Conservation (phyloP, 1,140 invertebrate species). For the Oncopodura yosiiana region DNA sequence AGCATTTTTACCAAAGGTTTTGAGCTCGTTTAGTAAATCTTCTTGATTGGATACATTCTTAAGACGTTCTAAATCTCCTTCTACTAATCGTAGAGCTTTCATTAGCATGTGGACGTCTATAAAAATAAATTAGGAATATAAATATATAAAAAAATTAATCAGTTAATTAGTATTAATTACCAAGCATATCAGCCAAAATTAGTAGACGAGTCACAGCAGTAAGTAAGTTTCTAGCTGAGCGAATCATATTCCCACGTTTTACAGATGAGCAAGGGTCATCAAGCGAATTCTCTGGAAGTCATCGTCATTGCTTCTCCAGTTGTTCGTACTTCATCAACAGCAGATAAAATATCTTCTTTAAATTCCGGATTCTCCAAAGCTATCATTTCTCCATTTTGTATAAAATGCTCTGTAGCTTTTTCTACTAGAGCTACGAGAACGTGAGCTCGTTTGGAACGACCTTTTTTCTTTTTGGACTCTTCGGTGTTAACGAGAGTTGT, state of each 20-base stretch:
- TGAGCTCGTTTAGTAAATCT: conserved; percentile 48
- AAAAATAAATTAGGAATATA: too few relatives aligned
- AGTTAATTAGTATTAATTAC: too few relatives aligned
- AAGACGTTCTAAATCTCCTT: conserved; percentile 48
- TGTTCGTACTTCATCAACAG: conserved; percentile 46
- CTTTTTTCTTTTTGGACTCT: conserved; percentile 51
- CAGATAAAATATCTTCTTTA: conserved; percentile 47
- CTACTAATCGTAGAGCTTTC: conserved; percentile 45
- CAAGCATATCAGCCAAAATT: conserved; percentile 56
- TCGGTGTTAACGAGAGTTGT: conserved; percentile 53
- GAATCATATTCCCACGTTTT: conserved; percentile 50
- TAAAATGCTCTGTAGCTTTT: conserved; percentile 51
- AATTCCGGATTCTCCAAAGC: conserved; percentile 52
- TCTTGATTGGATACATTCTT: conserved; percentile 46
- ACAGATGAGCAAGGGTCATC: conserved; percentile 51
- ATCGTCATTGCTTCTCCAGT: conserved; percentile 48
- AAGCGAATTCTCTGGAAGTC: conserved; percentile 50
- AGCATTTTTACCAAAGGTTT: conserved; percentile 47
- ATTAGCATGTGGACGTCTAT: conserved; percentile 49
- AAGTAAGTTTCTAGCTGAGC: conserved; percentile 45
- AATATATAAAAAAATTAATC: too few relatives aligned
- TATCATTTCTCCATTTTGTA: conserved; percentile 48
- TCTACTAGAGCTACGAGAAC: conserved; percentile 51
- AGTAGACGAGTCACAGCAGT: conserved; percentile 51
- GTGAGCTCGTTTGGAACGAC: conserved; percentile 46